A percentile compares a stretch with the other conserved stretches of the same genome.
Evolutionary conservation across 1,140 invertebrate genomes (phyloP).

Genomic region (Wiebesia pumilae): DNA sequence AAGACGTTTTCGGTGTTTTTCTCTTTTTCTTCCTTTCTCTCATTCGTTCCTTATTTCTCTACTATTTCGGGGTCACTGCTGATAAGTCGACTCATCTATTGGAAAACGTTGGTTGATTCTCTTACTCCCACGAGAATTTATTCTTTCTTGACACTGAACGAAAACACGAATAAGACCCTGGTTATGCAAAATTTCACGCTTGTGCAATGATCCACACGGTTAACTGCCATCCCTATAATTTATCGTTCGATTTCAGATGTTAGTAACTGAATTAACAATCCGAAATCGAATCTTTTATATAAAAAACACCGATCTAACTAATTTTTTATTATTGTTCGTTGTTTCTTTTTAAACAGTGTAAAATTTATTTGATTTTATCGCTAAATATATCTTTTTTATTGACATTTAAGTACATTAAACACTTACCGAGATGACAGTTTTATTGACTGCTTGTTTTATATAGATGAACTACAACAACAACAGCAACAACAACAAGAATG

Average conservation of each 20-base stretch:
- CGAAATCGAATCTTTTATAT: no score
- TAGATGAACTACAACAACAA: no score
- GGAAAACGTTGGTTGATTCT: background rate
- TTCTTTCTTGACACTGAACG: constrained; percentile 22
- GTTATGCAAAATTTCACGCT: constrained; percentile 35
- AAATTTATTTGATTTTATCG: no score
- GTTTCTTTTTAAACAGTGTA: no score
- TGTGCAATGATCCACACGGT: constrained; percentile 11
- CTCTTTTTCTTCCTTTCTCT: background rate
- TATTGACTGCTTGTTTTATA: no score
- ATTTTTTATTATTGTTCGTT: no score
- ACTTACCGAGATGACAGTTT: no score
- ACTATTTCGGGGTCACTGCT: constrained; percentile 28
- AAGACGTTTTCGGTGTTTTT: constrained; percentile 64
- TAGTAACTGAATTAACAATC: constrained; percentile 10
- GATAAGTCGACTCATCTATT: constrained; percentile 52
- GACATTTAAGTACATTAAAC: no score
- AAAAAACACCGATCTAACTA: no score
- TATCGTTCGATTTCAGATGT: constrained; percentile 26
- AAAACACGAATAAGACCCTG: constrained; percentile 29
- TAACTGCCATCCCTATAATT: background rate
- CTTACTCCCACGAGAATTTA: background rate
- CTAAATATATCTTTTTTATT: no score
- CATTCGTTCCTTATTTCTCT: constrained; percentile 42
- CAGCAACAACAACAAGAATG: no score